Conservation (phyloP, 1,140 invertebrate species). For the Apis laboriosa region DNA sequence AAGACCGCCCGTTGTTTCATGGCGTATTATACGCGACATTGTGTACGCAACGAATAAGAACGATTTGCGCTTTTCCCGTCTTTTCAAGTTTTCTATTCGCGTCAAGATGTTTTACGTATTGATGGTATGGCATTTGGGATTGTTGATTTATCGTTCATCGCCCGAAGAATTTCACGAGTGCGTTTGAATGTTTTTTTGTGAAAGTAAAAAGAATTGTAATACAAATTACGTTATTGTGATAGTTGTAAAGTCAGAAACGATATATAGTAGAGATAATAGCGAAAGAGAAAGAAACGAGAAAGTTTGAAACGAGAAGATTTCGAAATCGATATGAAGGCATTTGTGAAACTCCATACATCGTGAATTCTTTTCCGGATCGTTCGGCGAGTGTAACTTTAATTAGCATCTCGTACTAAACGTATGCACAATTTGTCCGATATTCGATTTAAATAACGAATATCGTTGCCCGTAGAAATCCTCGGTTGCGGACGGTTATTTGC, state of each 20-base stretch:
- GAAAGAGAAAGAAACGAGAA: not conserved
- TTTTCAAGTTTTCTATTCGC: not conserved
- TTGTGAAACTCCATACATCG: not conserved
- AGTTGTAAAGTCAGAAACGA: no score
- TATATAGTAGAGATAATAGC: not conserved
- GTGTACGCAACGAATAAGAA: slow-evolving; percentile 22
- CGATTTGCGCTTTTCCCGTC: slow-evolving; percentile 16
- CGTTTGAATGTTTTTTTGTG: not conserved
- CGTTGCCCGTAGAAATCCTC: slow-evolving; percentile 56
- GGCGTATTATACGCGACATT: not conserved
- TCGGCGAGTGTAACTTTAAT: not conserved
- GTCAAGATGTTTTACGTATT: not conserved
- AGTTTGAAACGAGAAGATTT: not conserved
- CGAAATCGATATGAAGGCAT: slow-evolving; percentile 3
- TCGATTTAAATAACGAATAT: slow-evolving; percentile 63
- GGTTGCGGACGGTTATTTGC: slow-evolving; percentile 45
- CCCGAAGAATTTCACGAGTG: not conserved
- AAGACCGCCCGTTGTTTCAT: slow-evolving; percentile 15
- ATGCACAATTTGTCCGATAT: slow-evolving; percentile 54
- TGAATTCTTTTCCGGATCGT: not conserved
- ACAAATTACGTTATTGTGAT: no score
- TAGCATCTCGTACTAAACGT: slow-evolving; percentile 30
- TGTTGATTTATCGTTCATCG: slow-evolving; percentile 15
- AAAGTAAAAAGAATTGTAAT: not conserved
- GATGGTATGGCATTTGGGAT: not conserved